These are phyloP conservation scores for Pedicia rivosa DNA, from an alignment of 2,888 invertebrate genomes.

Conservation along the genomic window DNA sequence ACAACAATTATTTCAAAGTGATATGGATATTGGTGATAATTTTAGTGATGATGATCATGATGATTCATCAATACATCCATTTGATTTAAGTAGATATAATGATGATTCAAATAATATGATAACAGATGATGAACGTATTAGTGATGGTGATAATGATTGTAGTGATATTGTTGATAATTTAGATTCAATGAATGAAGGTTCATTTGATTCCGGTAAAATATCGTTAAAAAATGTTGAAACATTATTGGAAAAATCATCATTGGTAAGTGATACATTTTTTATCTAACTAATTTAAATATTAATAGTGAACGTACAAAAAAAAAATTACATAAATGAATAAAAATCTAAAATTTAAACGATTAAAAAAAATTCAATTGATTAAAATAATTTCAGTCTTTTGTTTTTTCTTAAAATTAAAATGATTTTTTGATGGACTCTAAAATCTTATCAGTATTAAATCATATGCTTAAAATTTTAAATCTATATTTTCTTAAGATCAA, in stretches of 20 bases:
- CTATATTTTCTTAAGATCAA: neutral
- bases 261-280: slow-evolving; percentile 11
- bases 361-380: no score
- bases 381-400: no score
- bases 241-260: slow-evolving; percentile 12
- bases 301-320: no score
- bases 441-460: no score
- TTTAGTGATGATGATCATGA: slow-evolving; percentile 5
- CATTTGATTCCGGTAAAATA: slow-evolving; percentile 3
- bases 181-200: neutral
- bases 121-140: slow-evolving; percentile 8
- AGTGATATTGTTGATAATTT: neutral
- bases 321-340: no score
- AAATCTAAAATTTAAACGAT: no score
- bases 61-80: neutral
- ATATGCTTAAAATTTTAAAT: no score
- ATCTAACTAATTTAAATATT: neutral
- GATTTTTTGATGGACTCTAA: no score
- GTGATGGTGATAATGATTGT: neutral
- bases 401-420: no score
- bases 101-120: slow-evolving; percentile 9
- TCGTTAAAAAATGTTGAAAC: slow-evolving; percentile 12
- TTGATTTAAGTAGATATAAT: neutral
- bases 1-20: no score
- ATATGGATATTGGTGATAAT: slow-evolving; percentile 1